Conservation (phyloP, 2,888 invertebrate genomes). For the Eristalis arbustorum region DNA sequence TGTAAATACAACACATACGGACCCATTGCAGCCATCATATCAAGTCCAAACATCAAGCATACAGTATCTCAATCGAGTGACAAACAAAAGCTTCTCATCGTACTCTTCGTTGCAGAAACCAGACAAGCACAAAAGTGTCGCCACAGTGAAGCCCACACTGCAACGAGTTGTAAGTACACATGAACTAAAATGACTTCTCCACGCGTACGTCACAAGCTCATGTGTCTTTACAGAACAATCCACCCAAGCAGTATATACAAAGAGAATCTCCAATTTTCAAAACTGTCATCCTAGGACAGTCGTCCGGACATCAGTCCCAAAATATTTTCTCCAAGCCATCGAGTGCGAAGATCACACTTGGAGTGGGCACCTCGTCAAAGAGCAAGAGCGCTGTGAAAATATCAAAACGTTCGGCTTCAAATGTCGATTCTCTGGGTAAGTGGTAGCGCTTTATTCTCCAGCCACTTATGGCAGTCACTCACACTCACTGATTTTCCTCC, state of each 20-base stretch:
- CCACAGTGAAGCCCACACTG: conserved; percentile 51
- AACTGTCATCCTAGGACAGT: background rate
- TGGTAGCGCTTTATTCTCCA: background rate
- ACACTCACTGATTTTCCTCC: background rate
- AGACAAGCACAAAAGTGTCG: conserved; percentile 41
- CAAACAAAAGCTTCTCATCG: conserved; percentile 15
- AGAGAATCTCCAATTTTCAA: background rate
- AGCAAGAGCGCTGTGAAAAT: background rate
- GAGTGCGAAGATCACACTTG: background rate
- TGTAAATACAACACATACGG: background rate
- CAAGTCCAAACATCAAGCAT: background rate
- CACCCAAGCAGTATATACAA: background rate
- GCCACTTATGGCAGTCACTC: too few relatives aligned
- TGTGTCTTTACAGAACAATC: conserved; percentile 11
- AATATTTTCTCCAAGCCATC: background rate
- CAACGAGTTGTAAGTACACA: conserved; percentile 24
- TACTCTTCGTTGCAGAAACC: conserved; percentile 6
- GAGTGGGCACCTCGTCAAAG: background rate
- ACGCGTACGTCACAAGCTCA: background rate
- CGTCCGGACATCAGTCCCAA: background rate
- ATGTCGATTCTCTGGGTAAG: conserved; percentile 34
- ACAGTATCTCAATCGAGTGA: conserved; percentile 3
- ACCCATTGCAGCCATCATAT: background rate
- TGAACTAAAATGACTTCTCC: background rate
- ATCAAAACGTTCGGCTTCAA: background rate